Percentiles rank a stretch among this genome's conserved stretches.
Conservation (phyloP, 1,140 invertebrate species). For the Sarcophaga bullata region DNA sequence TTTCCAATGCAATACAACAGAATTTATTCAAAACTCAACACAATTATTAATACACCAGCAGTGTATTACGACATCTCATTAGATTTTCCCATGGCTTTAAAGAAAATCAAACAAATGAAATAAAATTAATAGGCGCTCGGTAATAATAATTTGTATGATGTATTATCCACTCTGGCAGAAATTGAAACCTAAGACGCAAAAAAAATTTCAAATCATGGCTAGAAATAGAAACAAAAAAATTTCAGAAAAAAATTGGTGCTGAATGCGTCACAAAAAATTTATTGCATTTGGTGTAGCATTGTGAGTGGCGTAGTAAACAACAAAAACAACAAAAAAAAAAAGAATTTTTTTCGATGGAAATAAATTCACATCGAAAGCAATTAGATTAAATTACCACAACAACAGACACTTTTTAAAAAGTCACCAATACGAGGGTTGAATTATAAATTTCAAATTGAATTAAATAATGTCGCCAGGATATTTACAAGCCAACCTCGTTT, state of each 20-base stretch:
- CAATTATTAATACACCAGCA: not conserved
- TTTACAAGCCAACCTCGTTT: too few relatives aligned
- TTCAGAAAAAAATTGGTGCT: not conserved
- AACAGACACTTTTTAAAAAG: not conserved
- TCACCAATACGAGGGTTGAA: not conserved
- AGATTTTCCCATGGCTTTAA: conserved; percentile 18
- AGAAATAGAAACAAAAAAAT: not conserved
- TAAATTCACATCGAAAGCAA: conserved; percentile 14
- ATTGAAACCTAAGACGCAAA: too few relatives aligned
- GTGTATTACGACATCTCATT: conserved; percentile 12
- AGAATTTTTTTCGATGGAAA: not conserved
- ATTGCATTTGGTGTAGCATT: not conserved
- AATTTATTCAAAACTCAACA: not conserved
- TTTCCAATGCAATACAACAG: not conserved
- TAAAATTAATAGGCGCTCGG: not conserved
- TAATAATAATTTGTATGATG: conserved; percentile 23
- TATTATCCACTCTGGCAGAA: conserved; percentile 6
- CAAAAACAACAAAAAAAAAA: too few relatives aligned
- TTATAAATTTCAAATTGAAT: not conserved
- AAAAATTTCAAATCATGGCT: conserved; percentile 3
- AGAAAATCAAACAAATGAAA: too few relatives aligned
- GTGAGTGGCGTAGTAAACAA: too few relatives aligned
- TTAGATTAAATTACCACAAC: conserved; percentile 14
- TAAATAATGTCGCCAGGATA: too few relatives aligned
- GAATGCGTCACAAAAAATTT: conserved; percentile 8